Conservation (phyloP, 1,140 invertebrate species). For the Drosophila sulfurigaster region DNA sequence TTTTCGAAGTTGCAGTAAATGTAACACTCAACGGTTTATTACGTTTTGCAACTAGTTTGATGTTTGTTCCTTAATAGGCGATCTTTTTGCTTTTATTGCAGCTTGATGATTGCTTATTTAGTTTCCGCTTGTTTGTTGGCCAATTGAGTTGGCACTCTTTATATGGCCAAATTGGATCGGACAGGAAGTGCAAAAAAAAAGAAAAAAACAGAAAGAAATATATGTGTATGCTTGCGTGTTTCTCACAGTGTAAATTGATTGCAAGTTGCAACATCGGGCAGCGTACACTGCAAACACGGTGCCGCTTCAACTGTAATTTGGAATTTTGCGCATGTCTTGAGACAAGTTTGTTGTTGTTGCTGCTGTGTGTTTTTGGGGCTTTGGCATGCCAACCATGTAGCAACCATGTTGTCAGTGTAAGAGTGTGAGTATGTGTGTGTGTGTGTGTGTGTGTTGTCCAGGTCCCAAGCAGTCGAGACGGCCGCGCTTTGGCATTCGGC, state of each 20-base stretch:
- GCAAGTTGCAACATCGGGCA: constrained; percentile 4
- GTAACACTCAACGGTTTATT: too few species aligned
- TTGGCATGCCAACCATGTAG: constrained; percentile 44
- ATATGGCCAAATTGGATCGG: constrained; percentile 2
- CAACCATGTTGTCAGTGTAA: constrained; percentile 17
- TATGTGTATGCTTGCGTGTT: background rate
- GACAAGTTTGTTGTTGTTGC: background rate
- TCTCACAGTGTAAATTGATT: constrained; percentile 16
- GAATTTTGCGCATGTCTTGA: constrained; percentile 32
- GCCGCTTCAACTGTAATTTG: constrained; percentile 37
- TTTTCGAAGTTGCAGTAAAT: too few species aligned
- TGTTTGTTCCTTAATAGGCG: background rate
- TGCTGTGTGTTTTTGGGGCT: constrained; percentile 1
- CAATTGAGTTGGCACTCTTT: background rate
- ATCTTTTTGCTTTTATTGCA: background rate
- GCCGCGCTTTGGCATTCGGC: constrained; percentile 24
- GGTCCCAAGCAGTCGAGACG: background rate
- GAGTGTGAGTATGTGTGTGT: too few species aligned
- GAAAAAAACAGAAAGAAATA: background rate
- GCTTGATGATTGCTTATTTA: background rate
- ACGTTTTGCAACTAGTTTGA: background rate
- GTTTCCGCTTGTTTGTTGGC: background rate
- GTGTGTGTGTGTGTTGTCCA: constrained; percentile 7
- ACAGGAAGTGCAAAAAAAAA: background rate
- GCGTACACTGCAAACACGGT: background rate